Evolutionary conservation across 2,888 invertebrate species (phyloP).

Genomic region (Myopa testacea): DNA sequence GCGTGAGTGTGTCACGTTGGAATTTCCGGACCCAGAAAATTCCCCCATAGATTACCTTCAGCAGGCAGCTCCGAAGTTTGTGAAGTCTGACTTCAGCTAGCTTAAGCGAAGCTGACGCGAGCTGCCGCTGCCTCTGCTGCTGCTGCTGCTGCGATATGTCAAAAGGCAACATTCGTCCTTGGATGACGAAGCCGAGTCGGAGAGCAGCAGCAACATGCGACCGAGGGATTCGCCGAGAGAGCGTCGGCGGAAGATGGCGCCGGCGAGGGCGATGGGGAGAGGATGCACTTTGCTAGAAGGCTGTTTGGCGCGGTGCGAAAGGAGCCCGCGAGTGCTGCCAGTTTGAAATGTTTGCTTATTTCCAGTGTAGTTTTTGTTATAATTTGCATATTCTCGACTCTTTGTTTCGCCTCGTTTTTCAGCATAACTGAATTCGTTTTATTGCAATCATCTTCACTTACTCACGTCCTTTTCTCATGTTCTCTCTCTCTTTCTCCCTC

Average conservation of each 20-base stretch:
- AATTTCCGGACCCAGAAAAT: constrained; percentile 27
- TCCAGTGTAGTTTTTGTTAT: not conserved
- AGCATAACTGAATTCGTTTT: not conserved
- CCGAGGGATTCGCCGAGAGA: not conserved
- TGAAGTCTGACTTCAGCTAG: not conserved
- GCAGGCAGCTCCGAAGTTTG: not conserved
- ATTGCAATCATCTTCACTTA: not conserved
- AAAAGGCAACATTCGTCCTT: constrained; percentile 45
- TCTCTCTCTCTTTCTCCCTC: not conserved
- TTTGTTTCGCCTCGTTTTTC: not conserved
- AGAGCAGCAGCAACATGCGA: not conserved
- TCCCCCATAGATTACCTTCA: constrained; percentile 13
- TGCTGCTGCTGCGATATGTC: constrained; percentile 28
- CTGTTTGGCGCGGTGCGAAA: not conserved
- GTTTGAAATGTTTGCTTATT: not conserved
- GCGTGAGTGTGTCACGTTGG: not conserved
- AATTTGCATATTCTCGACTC: not conserved
- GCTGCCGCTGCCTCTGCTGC: not conserved
- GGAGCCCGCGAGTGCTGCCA: not conserved
- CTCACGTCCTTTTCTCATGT: not conserved
- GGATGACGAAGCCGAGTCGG: constrained; percentile 23
- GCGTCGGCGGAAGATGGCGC: not conserved
- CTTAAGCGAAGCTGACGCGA: constrained; percentile 3
- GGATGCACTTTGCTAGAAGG: not conserved
- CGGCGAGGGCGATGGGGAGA: not conserved